Conservation (phyloP, 1,140 invertebrate species). For the Brevipalpus yothersi region DNA sequence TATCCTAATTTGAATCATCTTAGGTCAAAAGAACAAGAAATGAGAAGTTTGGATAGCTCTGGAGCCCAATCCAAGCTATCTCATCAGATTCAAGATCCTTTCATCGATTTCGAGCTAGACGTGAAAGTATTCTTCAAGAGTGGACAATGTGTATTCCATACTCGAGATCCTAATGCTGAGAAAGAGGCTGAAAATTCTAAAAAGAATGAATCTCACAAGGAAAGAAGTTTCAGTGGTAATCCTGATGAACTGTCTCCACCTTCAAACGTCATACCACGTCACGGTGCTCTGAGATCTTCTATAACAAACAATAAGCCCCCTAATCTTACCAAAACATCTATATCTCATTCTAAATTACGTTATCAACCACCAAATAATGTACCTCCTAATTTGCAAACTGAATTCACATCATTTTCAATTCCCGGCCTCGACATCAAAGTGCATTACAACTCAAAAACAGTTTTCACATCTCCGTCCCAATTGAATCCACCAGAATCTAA, state of each 20-base stretch:
- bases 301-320: background rate
- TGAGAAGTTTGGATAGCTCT: no score
- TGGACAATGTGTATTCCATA: constrained; percentile 85
- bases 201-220: constrained; percentile 24
- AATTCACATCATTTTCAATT: constrained; percentile 76
- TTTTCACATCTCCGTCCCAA: background rate
- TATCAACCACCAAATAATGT: background rate
- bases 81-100: constrained; percentile 42
- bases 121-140: constrained; percentile 89
- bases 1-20: no score
- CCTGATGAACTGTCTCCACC: background rate
- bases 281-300: background rate
- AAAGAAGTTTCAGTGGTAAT: constrained; percentile 40
- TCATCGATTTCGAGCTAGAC: constrained; percentile 85
- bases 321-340: background rate
- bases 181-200: constrained; percentile 32
- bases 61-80: background rate
- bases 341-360: background rate
- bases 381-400: constrained; percentile 15
- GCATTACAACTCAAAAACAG: constrained; percentile 29
- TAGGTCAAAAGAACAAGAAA: no score
- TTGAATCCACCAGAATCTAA: background rate
- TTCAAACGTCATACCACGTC: background rate
- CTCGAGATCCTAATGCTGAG: constrained; percentile 48
- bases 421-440: constrained; percentile 83